Evolutionary conservation across 23 tunicate genomes (phyloP).

Genomic region (Trididemnum miniatum): DNA sequence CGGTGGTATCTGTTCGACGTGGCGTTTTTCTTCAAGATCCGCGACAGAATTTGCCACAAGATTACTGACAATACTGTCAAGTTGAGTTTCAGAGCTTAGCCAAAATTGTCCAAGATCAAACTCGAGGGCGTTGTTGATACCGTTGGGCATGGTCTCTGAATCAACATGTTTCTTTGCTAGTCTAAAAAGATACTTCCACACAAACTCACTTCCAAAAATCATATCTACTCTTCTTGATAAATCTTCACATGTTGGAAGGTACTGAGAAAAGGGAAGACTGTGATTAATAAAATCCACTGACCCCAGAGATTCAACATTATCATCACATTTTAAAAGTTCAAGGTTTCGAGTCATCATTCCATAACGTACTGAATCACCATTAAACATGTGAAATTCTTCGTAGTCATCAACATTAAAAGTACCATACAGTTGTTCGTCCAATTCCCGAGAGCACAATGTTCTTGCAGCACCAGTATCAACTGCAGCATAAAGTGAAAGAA

Average conservation of each 20-base stretch:
- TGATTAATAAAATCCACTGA: neutral
- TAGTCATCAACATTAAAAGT: neutral
- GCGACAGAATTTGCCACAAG: neutral
- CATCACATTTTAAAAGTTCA: neutral
- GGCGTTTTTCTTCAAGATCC: neutral
- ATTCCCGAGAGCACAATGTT: neutral
- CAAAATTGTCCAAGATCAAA: neutral
- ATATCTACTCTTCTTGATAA: neutral
- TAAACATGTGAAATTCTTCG: neutral
- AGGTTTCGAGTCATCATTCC: neutral
- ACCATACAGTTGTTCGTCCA: conserved; percentile 2
- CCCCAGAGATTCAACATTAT: neutral
- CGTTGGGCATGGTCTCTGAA: neutral
- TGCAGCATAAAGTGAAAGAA: neutral
- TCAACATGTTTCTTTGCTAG: neutral
- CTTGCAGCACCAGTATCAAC: conserved; percentile 5
- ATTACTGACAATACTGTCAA: neutral
- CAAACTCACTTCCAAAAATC: neutral
- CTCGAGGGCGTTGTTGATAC: neutral
- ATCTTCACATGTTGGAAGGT: neutral
- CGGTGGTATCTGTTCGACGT: neutral
- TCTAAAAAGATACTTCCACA: neutral
- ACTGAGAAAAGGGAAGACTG: neutral
- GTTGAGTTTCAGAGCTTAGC: neutral
- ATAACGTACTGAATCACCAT: neutral